Base-by-base conservation (phyloP, 1,140 invertebrate species). In the Pogonomyrmex barbatus region DNA sequence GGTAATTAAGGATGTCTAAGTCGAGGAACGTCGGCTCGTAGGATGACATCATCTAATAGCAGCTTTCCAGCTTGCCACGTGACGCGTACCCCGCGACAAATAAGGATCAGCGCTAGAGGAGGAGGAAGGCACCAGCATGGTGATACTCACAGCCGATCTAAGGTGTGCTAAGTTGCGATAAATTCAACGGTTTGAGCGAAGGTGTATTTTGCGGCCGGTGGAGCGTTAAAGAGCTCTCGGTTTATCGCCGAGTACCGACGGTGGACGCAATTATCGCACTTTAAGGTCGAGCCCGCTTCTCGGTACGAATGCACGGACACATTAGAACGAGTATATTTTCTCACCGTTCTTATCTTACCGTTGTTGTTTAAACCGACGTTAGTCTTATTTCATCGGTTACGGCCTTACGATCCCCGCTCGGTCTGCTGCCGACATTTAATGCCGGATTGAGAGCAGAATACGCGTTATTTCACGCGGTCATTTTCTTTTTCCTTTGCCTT, bases 11-110 rank as follows among this genome's bases (percentile, higher is more conserved):
- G 56, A 83, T 68, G 39, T n/a, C 68, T 56, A 62, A 75, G 75
- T 65, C 17, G 65, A 39, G 56, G 24, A 65, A 60, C 77, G 70
- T 87, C 52, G 14, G 77, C 73, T 68, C 54, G 58, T 24, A 36
- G 54, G 50, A 86, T 90, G 76, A 78, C 76, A 70, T 89, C 70
- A 78, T 77, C 79, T 73, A 73, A 83, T 82, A 47, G 62, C 42
- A 30, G 56, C 42, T 24, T n/a, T 9, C 42, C 30, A 68, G 17
- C 39, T 24, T 70, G 76, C 87, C 76, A 65, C 76, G 58, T 78
- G 60, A 79, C 87, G 60, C 71, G 76, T 81, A 89, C n/a, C 12
- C 17, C 30, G 36, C 30, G 33, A 54, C 71, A 60, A 75, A 87
- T 87, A 50, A 75, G 86, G 39, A 70, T 33, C 45, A 68, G 65